Evolutionary conservation across 92 coral and sea anemone species (phyloP).

Genomic region (Palythoa caribaeorum): DNA sequence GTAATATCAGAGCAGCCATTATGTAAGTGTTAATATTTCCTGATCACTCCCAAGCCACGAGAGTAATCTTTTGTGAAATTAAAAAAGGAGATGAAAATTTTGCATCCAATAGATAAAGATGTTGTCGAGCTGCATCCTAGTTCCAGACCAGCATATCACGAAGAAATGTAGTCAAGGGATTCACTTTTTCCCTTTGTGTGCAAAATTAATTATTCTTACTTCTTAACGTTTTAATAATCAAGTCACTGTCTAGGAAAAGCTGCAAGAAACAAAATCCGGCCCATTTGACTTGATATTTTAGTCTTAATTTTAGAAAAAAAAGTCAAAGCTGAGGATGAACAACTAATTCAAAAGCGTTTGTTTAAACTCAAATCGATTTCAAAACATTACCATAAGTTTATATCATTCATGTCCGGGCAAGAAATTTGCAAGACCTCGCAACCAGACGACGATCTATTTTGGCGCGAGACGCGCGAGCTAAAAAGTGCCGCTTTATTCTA

Average conservation of each 20-base stretch:
- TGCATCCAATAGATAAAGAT: not conserved
- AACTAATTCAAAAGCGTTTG: not conserved
- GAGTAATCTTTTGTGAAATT: not conserved
- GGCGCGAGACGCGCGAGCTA: not conserved
- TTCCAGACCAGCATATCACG: not conserved
- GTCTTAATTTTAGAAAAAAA: not conserved
- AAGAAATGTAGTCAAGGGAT: not conserved
- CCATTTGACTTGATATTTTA: no score
- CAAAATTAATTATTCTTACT: constrained; percentile 45
- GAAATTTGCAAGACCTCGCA: not conserved
- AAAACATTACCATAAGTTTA: not conserved
- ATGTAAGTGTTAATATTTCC: constrained; percentile 12
- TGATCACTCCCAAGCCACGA: not conserved
- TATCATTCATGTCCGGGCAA: not conserved
- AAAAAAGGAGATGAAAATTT: not conserved
- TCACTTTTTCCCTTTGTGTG: not conserved
- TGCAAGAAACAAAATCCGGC: not conserved
- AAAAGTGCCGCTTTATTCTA: constrained; percentile 2
- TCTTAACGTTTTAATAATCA: not conserved
- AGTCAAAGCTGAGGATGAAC: not conserved
- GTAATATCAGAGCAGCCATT: not conserved
- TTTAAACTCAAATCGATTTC: not conserved
- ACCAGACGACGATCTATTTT: no score
- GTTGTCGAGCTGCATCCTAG: not conserved
- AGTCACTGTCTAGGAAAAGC: not conserved